Evolutionary conservation across 2,113 vertebrate species (phyloP), one percentile per base, ranked within the genome.

Genomic region (Tympanuchus pallidicinctus): DNA sequence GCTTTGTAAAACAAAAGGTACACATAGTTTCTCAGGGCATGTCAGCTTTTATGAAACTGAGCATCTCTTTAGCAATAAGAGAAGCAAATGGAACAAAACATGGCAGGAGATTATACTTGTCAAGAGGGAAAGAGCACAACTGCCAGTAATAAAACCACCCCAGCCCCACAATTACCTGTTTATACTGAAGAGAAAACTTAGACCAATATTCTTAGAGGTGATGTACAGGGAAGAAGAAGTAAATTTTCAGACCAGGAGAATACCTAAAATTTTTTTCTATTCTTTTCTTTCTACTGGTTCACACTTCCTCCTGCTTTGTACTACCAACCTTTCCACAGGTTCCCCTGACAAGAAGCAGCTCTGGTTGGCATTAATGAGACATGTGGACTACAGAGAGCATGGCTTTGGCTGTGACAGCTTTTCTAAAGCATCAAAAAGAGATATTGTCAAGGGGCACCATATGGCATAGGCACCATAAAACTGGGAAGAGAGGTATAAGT

Each of bases 61-160:
- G 59, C 63, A 60, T 47, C 63, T 89, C 56, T 64, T 86, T 43
- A 56, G 45, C 34, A 63, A 56, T 34, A 54, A 70, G 52, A 82
- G 64, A 71, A 85, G 45, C 3, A 91, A 94, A 87, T 50, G n/a
- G 60, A 89, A 85, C 70, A 79, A 80, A 82, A 63, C 50, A 27
- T 30, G 38, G 67, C 71, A 74, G 71, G 11, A 82, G n/a, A 72
- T 87, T 70, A 27, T 59, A 80, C 74, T 70, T 87, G 67, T 70
- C 75, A 87, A 59, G 48, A 60, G 82, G 48, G 50, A 85, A 93
- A 69, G 7, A 82, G 30, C 42, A 73, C 54, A 92, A 57, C 11
- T 91, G 21, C 52, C 45, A 89, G 40, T 48, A 87, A 75, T 67
- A 87, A 86, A 76, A 14, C 63, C 64, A 70, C 16, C 50, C 70